These are phyloP conservation scores for Poecilia gillii DNA, from an alignment of 2,797 vertebrate genomes.

Conservation along the genomic window DNA sequence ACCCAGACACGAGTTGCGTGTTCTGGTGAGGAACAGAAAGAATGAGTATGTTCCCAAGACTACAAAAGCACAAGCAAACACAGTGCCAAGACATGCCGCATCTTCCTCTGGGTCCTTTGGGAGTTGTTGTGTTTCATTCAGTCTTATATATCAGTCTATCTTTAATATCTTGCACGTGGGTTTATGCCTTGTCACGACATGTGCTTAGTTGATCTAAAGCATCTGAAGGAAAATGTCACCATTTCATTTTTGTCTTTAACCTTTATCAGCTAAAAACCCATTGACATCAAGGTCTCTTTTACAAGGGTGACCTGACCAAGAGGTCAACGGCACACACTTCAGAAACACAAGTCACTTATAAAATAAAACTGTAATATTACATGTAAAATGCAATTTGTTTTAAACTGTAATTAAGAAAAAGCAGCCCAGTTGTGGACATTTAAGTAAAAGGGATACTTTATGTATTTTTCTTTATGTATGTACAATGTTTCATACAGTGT, in stretches of 20 bases:
- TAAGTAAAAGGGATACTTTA: background rate
- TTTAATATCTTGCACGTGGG: slow-evolving; percentile 12
- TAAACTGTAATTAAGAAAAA: background rate
- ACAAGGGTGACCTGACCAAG: background rate
- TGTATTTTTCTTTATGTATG: background rate
- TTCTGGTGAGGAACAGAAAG: background rate
- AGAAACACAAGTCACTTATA: background rate
- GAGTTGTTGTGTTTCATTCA: slow-evolving; percentile 8
- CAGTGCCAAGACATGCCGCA: background rate
- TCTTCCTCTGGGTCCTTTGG: slow-evolving; percentile 1
- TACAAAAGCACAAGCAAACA: slow-evolving; percentile 12
- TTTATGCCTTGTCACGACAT: slow-evolving; percentile 7
- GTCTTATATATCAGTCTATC: slow-evolving; percentile 12
- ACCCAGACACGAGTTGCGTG: slow-evolving; percentile 3
- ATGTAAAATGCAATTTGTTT: background rate
- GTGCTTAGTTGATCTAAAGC: slow-evolving; percentile 5
- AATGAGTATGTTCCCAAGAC: background rate
- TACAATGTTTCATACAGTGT: background rate
- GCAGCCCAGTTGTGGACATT: background rate
- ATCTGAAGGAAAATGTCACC: background rate
- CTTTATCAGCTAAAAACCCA: background rate
- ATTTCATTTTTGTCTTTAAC: background rate
- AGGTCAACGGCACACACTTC: background rate
- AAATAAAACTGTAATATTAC: background rate
- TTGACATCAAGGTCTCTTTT: background rate